phyloP scores from a whole-genome alignment of 2,888 invertebrate species.

The Ypsolopha sequella region DNA sequence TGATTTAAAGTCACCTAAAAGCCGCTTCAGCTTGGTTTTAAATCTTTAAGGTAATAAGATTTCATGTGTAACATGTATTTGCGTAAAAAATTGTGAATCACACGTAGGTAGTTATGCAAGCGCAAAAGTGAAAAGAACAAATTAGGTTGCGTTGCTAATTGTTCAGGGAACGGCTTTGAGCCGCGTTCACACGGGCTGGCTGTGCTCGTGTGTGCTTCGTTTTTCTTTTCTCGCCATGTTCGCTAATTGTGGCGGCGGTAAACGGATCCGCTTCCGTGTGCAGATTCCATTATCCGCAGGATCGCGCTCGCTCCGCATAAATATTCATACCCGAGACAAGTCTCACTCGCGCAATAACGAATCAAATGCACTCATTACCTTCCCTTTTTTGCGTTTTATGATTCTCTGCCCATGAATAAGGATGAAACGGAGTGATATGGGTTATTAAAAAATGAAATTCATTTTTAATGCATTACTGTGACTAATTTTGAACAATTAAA shows the following conservation, averaged over 20 bases:
- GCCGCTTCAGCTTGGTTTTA: no score
- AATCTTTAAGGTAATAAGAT: no score
- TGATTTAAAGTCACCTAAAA: no score
- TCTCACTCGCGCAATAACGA: slow-evolving; percentile 30
- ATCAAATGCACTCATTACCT: slow-evolving; percentile 16
- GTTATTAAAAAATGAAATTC: no score
- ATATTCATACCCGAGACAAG: slow-evolving; percentile 52
- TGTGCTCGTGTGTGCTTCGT: slow-evolving; percentile 10
- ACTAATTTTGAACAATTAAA: background rate
- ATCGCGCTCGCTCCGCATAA: slow-evolving; percentile 53
- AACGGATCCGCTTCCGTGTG: slow-evolving; percentile 54
- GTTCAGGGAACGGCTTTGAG: background rate
- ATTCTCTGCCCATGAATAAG: no score
- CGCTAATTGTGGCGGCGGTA: slow-evolving; percentile 53
- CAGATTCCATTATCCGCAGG: slow-evolving; percentile 61
- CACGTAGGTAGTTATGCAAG: background rate
- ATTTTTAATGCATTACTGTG: background rate
- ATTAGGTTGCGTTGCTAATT: background rate
- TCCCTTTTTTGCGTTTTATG: background rate
- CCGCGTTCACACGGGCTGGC: background rate
- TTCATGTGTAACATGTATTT: no score
- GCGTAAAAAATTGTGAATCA: no score
- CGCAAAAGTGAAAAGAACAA: background rate
- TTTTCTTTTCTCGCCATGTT: slow-evolving; percentile 23
- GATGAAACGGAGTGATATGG: background rate